Evolutionary conservation across 2,797 vertebrate genomes (phyloP), one percentile per base, ranked within the genome.

Genomic region (Clamator glandarius): DNA sequence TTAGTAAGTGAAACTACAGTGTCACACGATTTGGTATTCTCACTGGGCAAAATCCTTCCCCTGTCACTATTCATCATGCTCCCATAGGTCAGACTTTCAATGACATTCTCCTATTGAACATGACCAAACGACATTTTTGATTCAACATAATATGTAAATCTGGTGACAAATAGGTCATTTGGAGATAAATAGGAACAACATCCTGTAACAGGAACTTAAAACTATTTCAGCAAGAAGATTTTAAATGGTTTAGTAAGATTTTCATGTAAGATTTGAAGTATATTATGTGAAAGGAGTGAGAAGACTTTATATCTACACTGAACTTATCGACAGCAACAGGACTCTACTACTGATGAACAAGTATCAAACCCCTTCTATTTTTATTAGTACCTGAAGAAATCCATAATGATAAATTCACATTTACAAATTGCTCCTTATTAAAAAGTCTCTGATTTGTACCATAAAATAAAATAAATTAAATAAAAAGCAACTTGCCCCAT

Each of bases 1-100:
- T 97, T 97, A 97, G 94, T 95, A 97, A 97, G 95, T 94, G 95
- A 95, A 97, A 96, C 90, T 94, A 81, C 12, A 55, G 61, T 10
- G 89, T 74, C 86, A 96, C 84, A 76, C 91, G 86, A 97, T 95
- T 96, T 97, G 79, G 80, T 97, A 95, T 93, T 83, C 94, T 94
- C 88, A 90, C 64, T 96, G 86, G 94, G 86, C 75, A 97, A 97
- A 97, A 97, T 96, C 96, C 79, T 92, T 97, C 87, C 93, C 94
- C 95, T 91, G 89, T 90, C 92, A 92, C 91, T 92, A 96, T 97
- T 92, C 68, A 93, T 97, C 93, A 97, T 63, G 83, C 75, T 90
- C 77, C 52, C 29, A 69, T 44, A 79, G 94, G 93, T 96, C 94
- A 97, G 81, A 69, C 52, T 93, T 96, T 89, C 93, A 96, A 94